phyloP scores from a whole-genome alignment of 2,113 vertebrate genomes.

The Etheostoma spectabile region DNA sequence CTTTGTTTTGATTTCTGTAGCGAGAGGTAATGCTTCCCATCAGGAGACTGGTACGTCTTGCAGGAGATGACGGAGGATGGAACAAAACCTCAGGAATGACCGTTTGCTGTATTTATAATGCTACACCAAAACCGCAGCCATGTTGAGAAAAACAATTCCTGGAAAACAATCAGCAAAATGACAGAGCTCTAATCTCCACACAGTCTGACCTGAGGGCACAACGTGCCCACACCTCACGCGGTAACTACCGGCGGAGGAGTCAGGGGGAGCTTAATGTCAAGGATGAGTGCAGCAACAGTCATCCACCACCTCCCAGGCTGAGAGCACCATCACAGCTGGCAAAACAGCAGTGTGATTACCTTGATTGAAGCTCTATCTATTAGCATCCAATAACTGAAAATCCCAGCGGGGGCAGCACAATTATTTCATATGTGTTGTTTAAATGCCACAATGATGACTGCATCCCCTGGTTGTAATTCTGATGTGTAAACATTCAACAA shows the following conservation, averaged over 20 bases:
- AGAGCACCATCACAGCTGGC: slow-evolving; percentile 49
- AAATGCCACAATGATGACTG: slow-evolving; percentile 9
- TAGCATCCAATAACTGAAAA: slow-evolving; percentile 26
- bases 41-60: slow-evolving; percentile 42
- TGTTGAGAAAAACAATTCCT: slow-evolving; percentile 65
- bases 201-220: slow-evolving; percentile 41
- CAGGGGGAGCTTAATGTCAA: slow-evolving; percentile 2
- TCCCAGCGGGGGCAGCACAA: slow-evolving; percentile 21
- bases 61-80: slow-evolving; percentile 46
- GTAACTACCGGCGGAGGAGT: slow-evolving; percentile 32
- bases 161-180: slow-evolving; percentile 70
- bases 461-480: slow-evolving; percentile 20
- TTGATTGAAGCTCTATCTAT: slow-evolving; percentile 44
- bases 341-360: slow-evolving; percentile 37
- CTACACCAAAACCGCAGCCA: slow-evolving; percentile 59
- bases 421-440: slow-evolving; percentile 32
- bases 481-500: slow-evolving; percentile 62
- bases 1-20: slow-evolving; percentile 57
- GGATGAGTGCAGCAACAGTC: slow-evolving; percentile 22
- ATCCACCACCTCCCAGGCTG: slow-evolving; percentile 44
- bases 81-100: slow-evolving; percentile 66
- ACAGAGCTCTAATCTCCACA: slow-evolving; percentile 56
- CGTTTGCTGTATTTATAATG: slow-evolving; percentile 65
- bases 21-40: slow-evolving; percentile 40
- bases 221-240: slow-evolving; percentile 60